Base-by-base conservation (phyloP, 2,113 vertebrate genomes). In the Tupaia tana region DNA sequence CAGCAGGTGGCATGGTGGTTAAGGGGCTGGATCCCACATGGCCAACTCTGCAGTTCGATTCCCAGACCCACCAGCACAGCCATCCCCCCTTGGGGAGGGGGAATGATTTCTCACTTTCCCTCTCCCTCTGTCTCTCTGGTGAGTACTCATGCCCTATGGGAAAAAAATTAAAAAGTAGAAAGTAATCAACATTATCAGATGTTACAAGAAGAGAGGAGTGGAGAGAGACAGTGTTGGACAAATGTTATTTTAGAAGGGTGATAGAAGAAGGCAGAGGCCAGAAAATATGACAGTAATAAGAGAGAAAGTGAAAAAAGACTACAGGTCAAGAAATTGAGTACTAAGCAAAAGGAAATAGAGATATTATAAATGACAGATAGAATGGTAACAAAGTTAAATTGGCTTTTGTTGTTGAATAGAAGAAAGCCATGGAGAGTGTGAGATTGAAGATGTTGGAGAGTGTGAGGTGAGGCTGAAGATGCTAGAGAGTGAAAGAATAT, bases 261-360 rank as follows among this genome's bases (percentile, higher is more conserved):
- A 67, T 56, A 77, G 70, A 89, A 43, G 43, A 43, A 43, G 29
- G 15, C 75, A 82, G 13, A 7, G 9, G 27, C 59, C 16, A 95
- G 61, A 56, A 31, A 29, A 43, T 90, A 61, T n/a, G 16, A 31
- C 14, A 18, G 58, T 69, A 86, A 67, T 61, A 80, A 94, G 25
- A 91, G 43, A 77, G 58, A 86, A 93, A 79, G 31, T 78, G 15
- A 59, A 63, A 29, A 87, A 91, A 92, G 61, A 80, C 34, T 9
- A 75, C 61, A 89, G 31, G 27, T 66, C 70, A 74, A 19, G 3
- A 83, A 94, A 19, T 84, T 84, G 22, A 11, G 6, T 75, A 75
- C 67, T 85, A 71, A 94, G 27, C 59, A 90, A 87, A 94, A 96
- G 74, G 43, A 96, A 91, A 93, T 80, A 74, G 14, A 85, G 5